A percentile compares a stretch with the other conserved stretches of the same genome.
phyloP scores from a whole-genome alignment of 2,113 vertebrate genomes.

The Agapornis roseicollis region DNA sequence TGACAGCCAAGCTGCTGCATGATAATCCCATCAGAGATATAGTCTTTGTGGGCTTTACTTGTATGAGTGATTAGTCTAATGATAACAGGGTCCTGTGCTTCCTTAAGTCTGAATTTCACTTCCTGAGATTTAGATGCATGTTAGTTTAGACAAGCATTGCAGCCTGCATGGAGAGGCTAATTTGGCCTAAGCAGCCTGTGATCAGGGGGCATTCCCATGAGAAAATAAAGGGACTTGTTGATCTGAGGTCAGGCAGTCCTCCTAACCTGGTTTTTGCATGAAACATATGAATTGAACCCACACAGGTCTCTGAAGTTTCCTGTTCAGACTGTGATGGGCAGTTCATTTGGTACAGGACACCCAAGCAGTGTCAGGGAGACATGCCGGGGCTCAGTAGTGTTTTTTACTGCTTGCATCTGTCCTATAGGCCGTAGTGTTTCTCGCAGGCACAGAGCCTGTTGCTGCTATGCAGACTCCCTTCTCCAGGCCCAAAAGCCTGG shows the following conservation, averaged over 20 bases:
- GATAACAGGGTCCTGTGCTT: neutral
- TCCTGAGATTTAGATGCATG: neutral
- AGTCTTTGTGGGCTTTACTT: neutral
- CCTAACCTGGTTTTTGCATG: neutral
- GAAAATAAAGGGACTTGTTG: neutral
- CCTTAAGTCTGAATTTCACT: neutral
- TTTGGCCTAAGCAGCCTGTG: neutral
- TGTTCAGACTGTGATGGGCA: neutral
- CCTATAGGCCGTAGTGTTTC: neutral
- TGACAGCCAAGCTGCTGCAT: neutral
- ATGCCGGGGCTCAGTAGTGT: neutral
- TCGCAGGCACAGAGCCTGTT: neutral
- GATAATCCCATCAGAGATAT: neutral
- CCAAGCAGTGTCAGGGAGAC: neutral
- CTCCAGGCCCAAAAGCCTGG: neutral
- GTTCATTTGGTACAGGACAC: neutral
- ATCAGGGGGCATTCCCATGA: neutral
- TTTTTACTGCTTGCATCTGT: neutral
- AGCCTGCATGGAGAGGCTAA: neutral
- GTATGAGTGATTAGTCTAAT: neutral
- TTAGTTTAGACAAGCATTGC: rapidly evolving
- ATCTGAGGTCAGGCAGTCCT: neutral
- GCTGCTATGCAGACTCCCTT: neutral
- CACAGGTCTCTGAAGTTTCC: neutral
- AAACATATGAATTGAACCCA: neutral